Evolutionary conservation across 2,888 invertebrate genomes (phyloP).

Genomic region (Drosophila melanosoma): DNA sequence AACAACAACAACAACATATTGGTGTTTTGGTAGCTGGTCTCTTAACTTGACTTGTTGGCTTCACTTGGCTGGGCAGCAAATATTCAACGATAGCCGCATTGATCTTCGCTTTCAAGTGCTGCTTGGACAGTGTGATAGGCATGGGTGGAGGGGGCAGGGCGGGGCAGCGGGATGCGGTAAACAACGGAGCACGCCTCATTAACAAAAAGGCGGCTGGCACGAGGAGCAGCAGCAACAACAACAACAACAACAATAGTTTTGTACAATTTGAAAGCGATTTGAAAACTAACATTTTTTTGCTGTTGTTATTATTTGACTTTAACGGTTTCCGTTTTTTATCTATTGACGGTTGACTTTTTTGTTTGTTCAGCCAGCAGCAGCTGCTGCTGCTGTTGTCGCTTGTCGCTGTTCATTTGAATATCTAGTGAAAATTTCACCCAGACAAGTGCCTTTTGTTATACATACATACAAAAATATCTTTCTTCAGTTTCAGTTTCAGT

Average conservation of each 20-base stretch:
- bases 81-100: slow-evolving; percentile 64
- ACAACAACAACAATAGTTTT: slow-evolving; percentile 29
- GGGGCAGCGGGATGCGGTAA: slow-evolving; percentile 42
- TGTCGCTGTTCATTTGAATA: slow-evolving; percentile 74
- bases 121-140: background rate
- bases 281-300: slow-evolving; percentile 61
- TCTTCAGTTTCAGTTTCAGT: slow-evolving; percentile 39
- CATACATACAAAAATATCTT: slow-evolving; percentile 31
- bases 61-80: slow-evolving; percentile 49
- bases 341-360: slow-evolving; percentile 64
- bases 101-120: slow-evolving; percentile 67
- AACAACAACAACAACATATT: slow-evolving; percentile 49
- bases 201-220: slow-evolving; percentile 58
- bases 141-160: slow-evolving; percentile 8
- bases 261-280: slow-evolving; percentile 74
- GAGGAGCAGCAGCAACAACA: slow-evolving; percentile 27
- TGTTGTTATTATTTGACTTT: slow-evolving; percentile 63
- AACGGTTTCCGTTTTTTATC: slow-evolving; percentile 80
- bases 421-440: slow-evolving; percentile 80
- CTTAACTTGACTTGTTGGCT: slow-evolving; percentile 26
- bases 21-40: slow-evolving; percentile 50
- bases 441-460: slow-evolving; percentile 78
- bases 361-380: slow-evolving; percentile 60
- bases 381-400: slow-evolving; percentile 31
- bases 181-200: slow-evolving; percentile 78